A percentile compares a stretch with the other conserved stretches of the same genome.
Conservation (phyloP, 2,888 invertebrate genomes). For the Pseudococcus longispinus region DNA sequence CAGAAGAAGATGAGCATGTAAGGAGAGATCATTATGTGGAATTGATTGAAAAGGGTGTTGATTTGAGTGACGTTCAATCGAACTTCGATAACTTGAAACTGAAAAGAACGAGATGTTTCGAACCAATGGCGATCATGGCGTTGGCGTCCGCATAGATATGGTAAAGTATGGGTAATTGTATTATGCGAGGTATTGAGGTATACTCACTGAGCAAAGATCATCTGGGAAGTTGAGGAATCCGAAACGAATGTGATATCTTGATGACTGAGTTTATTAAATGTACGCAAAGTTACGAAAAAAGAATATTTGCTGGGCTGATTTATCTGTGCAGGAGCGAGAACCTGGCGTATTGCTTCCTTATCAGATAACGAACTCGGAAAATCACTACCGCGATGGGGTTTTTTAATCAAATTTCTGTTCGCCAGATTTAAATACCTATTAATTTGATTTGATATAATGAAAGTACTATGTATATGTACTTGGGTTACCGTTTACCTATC, state of each 20-base stretch:
- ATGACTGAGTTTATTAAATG: neutral
- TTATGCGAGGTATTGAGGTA: neutral
- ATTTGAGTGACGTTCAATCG: neutral
- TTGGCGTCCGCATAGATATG: no score
- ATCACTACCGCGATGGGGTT: neutral
- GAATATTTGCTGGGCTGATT: neutral
- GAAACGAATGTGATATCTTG: neutral
- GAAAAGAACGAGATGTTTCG: neutral
- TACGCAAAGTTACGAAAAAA: neutral
- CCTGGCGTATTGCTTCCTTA: neutral
- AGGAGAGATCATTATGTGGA: neutral
- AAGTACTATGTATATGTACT: neutral
- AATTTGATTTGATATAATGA: neutral
- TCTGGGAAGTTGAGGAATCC: neutral
- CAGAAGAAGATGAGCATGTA: neutral
- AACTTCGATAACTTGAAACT: neutral
- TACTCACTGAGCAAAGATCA: neutral
- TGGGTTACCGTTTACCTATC: no score
- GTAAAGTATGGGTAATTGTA: neutral
- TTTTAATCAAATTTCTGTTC: neutral
- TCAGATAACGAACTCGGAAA: neutral
- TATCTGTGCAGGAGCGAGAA: neutral
- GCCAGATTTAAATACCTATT: neutral
- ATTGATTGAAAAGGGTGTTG: neutral
- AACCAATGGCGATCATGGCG: neutral